phyloP scores from a whole-genome alignment of 2,113 vertebrate genomes.

The Blennius ocellaris region DNA sequence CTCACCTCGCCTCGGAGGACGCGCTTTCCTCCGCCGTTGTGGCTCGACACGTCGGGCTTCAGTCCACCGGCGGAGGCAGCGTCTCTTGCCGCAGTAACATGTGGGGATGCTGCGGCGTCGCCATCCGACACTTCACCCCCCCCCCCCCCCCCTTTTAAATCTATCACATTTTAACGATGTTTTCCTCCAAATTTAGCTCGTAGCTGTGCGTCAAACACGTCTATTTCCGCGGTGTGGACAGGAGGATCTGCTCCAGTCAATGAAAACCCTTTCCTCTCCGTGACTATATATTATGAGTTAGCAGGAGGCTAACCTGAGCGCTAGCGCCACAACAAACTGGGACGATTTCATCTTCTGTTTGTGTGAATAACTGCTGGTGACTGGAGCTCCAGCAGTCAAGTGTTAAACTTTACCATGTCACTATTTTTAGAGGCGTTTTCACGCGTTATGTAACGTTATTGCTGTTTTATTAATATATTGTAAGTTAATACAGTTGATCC shows the following conservation, averaged over 20 bases:
- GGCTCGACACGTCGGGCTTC: not conserved
- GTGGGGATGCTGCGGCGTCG: constrained; percentile 45
- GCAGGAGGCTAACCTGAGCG: too few relatives aligned
- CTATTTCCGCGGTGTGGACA: too few relatives aligned
- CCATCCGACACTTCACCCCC: not conserved
- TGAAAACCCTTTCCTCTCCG: too few relatives aligned
- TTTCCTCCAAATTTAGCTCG: too few relatives aligned
- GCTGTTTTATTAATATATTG: not conserved
- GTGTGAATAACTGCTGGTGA: too few relatives aligned
- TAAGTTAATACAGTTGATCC: not conserved
- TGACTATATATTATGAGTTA: too few relatives aligned
- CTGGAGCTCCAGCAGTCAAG: not conserved
- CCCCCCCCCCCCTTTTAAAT: too few relatives aligned
- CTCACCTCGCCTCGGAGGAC: rapidly evolving
- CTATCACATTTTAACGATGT: too few relatives aligned
- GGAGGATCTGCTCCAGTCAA: too few relatives aligned
- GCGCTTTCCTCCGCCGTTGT: not conserved
- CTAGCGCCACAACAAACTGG: too few relatives aligned
- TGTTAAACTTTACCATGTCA: constrained; percentile 9
- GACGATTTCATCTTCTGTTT: too few relatives aligned
- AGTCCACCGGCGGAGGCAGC: not conserved
- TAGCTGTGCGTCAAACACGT: too few relatives aligned
- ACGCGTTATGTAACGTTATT: constrained; percentile 1
- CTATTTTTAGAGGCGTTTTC: constrained; percentile 31
- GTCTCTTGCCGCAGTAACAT: constrained; percentile 14